Evolutionary conservation across 2,113 vertebrate genomes (phyloP).

Genomic region (Ochotona curzoniae): DNA sequence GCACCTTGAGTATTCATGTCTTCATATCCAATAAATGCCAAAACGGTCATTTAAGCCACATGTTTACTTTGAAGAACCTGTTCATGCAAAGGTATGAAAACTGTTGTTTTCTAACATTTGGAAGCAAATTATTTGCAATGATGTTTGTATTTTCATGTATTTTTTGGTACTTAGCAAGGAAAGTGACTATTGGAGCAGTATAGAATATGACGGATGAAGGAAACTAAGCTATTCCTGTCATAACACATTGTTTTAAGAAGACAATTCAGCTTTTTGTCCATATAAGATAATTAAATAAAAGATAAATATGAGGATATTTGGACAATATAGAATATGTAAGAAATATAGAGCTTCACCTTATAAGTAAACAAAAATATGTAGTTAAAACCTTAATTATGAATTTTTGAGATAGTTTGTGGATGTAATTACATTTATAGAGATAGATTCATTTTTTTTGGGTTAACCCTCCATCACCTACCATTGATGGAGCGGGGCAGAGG

Average conservation of each 20-base stretch:
- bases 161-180: not conserved
- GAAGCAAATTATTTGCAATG: not conserved
- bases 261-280: not conserved
- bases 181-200: not conserved
- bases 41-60: not conserved
- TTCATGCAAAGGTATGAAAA: not conserved
- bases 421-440: too few relatives aligned
- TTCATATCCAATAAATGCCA: not conserved
- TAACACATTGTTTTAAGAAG: not conserved
- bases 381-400: too few relatives aligned
- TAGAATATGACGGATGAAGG: not conserved
- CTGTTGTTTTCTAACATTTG: not conserved
- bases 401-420: too few relatives aligned
- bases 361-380: not conserved
- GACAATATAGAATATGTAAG: not conserved
- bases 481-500: too few relatives aligned
- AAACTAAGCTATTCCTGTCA: not conserved
- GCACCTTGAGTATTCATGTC: not conserved
- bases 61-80: not conserved
- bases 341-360: not conserved
- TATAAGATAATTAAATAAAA: not conserved
- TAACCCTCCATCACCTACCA: too few relatives aligned
- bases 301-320: not conserved
- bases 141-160: not conserved
- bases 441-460: too few relatives aligned